Evolutionary conservation across 2,888 invertebrate genomes (phyloP).

Genomic region (Cantharis lateralis): DNA sequence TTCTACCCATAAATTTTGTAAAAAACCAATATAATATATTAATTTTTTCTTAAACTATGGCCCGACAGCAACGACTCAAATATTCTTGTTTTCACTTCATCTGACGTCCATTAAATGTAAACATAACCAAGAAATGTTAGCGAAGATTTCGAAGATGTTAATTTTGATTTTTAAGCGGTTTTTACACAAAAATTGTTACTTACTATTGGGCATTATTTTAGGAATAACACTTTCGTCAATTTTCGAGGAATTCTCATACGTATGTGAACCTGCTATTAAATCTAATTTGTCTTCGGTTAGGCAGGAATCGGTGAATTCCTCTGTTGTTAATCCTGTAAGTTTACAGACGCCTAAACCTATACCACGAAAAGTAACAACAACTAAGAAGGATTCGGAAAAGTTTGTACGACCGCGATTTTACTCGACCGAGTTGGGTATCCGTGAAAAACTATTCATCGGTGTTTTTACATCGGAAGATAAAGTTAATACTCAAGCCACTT

Average conservation of each 20-base stretch:
- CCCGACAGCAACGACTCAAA: too few relatives aligned
- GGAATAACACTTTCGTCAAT: conserved; percentile 21
- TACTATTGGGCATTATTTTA: conserved; percentile 32
- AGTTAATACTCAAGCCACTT: conserved; percentile 73
- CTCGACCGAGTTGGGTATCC: conserved; percentile 92
- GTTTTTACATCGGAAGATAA: conserved; percentile 79
- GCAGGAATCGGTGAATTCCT: background rate
- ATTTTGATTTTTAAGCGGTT: background rate
- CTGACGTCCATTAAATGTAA: background rate
- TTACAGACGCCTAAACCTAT: background rate
- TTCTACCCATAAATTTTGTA: too few relatives aligned
- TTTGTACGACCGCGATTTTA: conserved; percentile 89
- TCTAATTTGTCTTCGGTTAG: background rate
- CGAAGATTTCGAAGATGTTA: background rate
- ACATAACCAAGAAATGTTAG: background rate
- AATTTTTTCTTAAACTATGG: too few relatives aligned
- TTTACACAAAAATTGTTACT: conserved; percentile 24
- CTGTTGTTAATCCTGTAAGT: background rate
- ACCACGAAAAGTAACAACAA: background rate
- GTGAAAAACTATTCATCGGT: conserved; percentile 85
- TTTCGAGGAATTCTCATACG: background rate
- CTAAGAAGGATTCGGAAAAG: conserved; percentile 47
- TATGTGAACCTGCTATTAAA: background rate
- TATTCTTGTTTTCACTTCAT: too few relatives aligned
- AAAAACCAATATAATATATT: too few relatives aligned